phyloP scores from a whole-genome alignment of 1,140 invertebrate species.

The Centruroides vittatus region DNA sequence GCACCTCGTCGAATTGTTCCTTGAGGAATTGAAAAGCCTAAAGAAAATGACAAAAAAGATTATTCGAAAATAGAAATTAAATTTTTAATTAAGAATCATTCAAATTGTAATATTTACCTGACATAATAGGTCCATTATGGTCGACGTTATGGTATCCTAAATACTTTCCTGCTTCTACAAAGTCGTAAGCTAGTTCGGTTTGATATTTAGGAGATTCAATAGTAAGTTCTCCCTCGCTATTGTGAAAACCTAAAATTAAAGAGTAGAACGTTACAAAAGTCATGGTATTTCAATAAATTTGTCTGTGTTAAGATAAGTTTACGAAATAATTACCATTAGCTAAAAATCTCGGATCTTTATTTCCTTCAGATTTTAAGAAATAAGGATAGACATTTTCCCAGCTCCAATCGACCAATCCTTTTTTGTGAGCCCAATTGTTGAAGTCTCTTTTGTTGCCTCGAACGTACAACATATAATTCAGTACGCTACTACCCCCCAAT shows the following conservation, averaged over 20 bases:
- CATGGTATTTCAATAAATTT: constrained; percentile 49
- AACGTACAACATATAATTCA: constrained; percentile 97
- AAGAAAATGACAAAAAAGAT: neutral
- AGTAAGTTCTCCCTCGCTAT: constrained; percentile 60
- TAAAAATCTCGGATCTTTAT: constrained; percentile 60
- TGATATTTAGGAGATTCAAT: constrained; percentile 68
- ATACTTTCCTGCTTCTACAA: constrained; percentile 61
- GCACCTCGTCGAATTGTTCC: constrained; percentile 66
- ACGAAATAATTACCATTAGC: neutral
- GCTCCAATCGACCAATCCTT: constrained; percentile 85
- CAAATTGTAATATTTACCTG: neutral
- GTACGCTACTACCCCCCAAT: constrained; percentile 61
- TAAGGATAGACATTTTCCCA: constrained; percentile 72
- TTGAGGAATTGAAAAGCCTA: constrained; percentile 36
- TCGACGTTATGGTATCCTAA: constrained; percentile 64
- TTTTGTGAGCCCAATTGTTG: constrained; percentile 66
- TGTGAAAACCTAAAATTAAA: constrained; percentile 45
- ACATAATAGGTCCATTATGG: constrained; percentile 61
- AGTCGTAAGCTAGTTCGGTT: constrained; percentile 60
- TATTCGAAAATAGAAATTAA: too few relatives aligned
- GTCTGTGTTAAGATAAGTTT: constrained; percentile 47
- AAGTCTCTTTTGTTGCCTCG: constrained; percentile 87
- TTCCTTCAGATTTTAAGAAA: constrained; percentile 80
- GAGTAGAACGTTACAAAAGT: constrained; percentile 28
- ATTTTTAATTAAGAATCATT: too few relatives aligned